Conservation (phyloP, 2,113 vertebrate genomes). For the Ameiurus melas region DNA sequence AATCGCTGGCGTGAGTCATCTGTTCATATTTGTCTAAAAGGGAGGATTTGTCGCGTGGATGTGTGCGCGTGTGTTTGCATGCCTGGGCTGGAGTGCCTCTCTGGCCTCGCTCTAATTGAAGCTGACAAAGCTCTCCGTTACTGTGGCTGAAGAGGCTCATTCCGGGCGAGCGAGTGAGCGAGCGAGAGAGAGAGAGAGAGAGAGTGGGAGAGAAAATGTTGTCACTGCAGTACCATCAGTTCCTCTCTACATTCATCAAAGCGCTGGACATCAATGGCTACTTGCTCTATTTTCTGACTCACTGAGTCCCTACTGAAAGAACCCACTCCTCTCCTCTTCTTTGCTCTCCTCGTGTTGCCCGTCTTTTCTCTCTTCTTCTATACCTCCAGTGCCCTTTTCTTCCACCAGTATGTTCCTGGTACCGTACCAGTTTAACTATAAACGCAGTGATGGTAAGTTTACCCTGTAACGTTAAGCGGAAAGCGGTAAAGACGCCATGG, state of each 20-base stretch:
- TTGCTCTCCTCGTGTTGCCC: not conserved
- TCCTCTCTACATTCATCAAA: constrained; percentile 67
- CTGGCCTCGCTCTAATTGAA: constrained; percentile 47
- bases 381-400: not conserved
- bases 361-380: constrained; percentile 19
- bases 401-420: not conserved
- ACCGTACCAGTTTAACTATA: not conserved
- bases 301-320: constrained; percentile 53
- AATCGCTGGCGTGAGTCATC: constrained; percentile 16
- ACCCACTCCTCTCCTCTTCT: constrained; percentile 30
- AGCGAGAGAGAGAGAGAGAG: not conserved
- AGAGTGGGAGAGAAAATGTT: constrained; percentile 47
- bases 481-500: not conserved
- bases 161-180: constrained; percentile 12
- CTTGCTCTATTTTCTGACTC: constrained; percentile 60
- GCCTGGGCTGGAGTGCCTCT: constrained; percentile 26
- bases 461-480: not conserved
- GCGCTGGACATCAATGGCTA: constrained; percentile 58
- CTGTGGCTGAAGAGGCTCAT: constrained; percentile 41
- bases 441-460: not conserved
- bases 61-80: constrained; percentile 32
- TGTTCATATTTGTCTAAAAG: constrained; percentile 26
- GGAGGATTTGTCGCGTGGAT: constrained; percentile 5
- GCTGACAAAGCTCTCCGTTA: constrained; percentile 54
- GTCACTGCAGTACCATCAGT: constrained; percentile 59